These are phyloP conservation scores for Callyntrura sp. DNA, from an alignment of 2,888 invertebrate genomes.

Conservation along the genomic window DNA sequence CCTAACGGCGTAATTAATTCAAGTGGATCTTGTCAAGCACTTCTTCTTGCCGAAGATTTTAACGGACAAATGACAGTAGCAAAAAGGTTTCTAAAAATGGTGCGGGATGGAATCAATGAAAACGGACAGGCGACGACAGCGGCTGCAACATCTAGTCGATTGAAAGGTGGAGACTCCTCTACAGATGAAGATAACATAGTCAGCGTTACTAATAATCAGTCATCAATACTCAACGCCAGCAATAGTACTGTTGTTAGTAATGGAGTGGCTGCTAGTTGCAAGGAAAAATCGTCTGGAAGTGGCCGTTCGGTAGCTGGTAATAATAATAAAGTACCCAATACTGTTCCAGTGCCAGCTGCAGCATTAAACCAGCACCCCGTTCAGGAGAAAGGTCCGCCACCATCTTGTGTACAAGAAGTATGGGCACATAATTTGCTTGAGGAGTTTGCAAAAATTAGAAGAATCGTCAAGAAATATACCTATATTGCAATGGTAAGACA, in stretches of 20 bases:
- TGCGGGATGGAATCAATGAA: conserved; percentile 59
- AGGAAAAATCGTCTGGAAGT: conserved; percentile 29
- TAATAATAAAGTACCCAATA: not conserved
- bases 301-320: not conserved
- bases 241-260: not conserved
- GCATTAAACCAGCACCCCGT: not conserved
- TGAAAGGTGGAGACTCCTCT: conserved; percentile 25
- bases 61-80: conserved; percentile 63
- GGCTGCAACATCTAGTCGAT: not conserved
- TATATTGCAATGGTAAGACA: conserved; percentile 88
- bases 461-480: conserved; percentile 88
- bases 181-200: conserved; percentile 23
- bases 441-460: conserved; percentile 97
- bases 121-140: not conserved
- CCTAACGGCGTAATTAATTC: not conserved
- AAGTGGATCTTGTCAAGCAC: conserved; percentile 39
- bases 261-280: not conserved
- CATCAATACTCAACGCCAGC: conserved; percentile 27
- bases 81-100: conserved; percentile 50
- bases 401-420: conserved; percentile 95
- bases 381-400: conserved; percentile 49
- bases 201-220: not conserved
- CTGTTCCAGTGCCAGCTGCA: not conserved
- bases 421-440: conserved; percentile 99
- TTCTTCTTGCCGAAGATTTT: conserved; percentile 47